These are phyloP conservation scores for Paramisgurnus dabryanus DNA, from an alignment of 2,113 vertebrate species.

Conservation along the genomic window DNA sequence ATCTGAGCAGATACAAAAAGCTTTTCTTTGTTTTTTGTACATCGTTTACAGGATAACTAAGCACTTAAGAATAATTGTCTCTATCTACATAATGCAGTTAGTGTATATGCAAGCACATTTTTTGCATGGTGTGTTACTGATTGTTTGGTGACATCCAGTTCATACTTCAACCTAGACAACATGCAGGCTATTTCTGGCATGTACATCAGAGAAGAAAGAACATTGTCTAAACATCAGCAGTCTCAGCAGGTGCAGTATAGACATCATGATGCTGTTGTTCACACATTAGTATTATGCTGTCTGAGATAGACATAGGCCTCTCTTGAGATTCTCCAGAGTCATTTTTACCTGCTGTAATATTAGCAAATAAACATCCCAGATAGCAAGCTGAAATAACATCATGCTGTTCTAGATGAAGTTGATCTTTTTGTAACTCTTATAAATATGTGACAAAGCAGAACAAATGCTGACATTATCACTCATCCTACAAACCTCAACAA, in stretches of 20 bases:
- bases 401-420: too few species aligned
- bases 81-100: not conserved
- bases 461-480: too few species aligned
- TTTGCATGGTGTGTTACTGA: not conserved
- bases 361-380: not conserved
- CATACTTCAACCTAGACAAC: slow-evolving; percentile 25
- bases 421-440: too few species aligned
- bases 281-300: slow-evolving; percentile 12
- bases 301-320: not conserved
- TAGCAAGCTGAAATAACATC: too few species aligned
- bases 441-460: too few species aligned
- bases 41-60: not conserved
- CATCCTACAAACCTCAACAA: too few species aligned
- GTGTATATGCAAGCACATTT: not conserved
- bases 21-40: not conserved
- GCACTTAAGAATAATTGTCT: not conserved
- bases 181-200: slow-evolving; percentile 15
- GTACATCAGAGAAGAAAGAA: slow-evolving; percentile 18
- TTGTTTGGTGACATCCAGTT: slow-evolving; percentile 5
- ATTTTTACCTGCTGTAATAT: not conserved
- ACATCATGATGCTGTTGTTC: slow-evolving; percentile 11
- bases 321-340: not conserved
- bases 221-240: slow-evolving; percentile 25
- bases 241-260: slow-evolving; percentile 19
- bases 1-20: slow-evolving; percentile 18